Base-by-base conservation (phyloP, 2,113 vertebrate genomes). In the Arothron firmamentum region DNA sequence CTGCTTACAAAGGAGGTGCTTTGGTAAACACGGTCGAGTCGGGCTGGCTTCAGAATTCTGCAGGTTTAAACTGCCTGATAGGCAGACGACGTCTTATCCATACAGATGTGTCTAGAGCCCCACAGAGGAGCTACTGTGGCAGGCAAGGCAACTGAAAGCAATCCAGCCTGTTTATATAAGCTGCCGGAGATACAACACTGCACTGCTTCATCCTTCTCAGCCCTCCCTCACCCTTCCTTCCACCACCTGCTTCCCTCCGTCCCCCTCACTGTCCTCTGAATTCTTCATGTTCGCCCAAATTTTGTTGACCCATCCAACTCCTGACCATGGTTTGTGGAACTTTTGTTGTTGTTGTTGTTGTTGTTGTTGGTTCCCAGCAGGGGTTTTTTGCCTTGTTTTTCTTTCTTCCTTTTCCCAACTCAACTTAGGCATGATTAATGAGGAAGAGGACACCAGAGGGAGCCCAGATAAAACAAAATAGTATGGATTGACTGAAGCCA, bases 401-500 rank as follows among this genome's bases (percentile, higher is more conserved):
- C n/a, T 17, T n/a, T 47, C 16, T 47, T 17, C 45, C 8, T 16
- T 17, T n/a, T 47, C 45, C 14, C 34, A 38, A 77, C 80, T 85
- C 84, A 70, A 65, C 82, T 73, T 70, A 79, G 80, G 83, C 59
- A 59, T 71, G 65, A 62, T 78, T 81, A 77, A 70, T 68, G 64
- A 77, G 65, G 60, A 77, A 78, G 78, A 81, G 81, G 72, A 88
- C 74, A 84, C 81, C 81, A 75, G 76, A 67, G 84, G 79, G 83
- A 87, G 80, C 74, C 59, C 48, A 81, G 75, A 87, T 83, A 67
- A 87, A 85, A 87, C 74, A 84, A 62, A 78, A 70, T 79, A 38
- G 34, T 38, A 10, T 15, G 17, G 77, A 85, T n/a, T 70, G 80
- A 72, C 55, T 65, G 64, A 68, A 72, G 75, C 72, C 56, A 72